These are phyloP conservation scores for Thysanoteuthis rhombus DNA, from an alignment of 2,888 invertebrate species.

Conservation along the genomic window DNA sequence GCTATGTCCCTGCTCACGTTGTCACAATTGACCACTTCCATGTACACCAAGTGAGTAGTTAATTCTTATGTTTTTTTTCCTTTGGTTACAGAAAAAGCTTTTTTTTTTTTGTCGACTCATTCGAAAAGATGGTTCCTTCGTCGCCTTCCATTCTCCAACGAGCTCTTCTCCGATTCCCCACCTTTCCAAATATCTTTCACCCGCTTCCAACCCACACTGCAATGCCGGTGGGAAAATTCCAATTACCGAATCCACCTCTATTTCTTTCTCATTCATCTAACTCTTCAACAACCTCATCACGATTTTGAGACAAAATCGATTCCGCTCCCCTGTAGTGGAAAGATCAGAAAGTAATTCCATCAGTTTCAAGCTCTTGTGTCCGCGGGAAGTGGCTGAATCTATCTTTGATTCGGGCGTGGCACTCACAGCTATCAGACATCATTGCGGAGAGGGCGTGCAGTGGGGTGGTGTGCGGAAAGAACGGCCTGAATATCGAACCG, in stretches of 20 bases:
- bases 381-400: not conserved
- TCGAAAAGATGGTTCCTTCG: not conserved
- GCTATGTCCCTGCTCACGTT: too few species aligned
- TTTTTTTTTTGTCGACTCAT: too few species aligned
- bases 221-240: not conserved
- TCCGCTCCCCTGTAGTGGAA: not conserved
- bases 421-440: not conserved
- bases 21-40: too few species aligned
- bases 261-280: not conserved
- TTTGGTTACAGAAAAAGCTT: not conserved
- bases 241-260: not conserved
- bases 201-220: not conserved
- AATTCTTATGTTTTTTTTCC: not conserved
- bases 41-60: not conserved
- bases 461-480: too few species aligned
- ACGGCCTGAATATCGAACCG: too few species aligned
- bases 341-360: not conserved
- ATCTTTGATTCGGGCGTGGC: not conserved
- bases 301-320: slow-evolving; percentile 12
- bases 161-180: not conserved
- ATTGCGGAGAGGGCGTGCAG: too few species aligned
- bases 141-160: not conserved
- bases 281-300: not conserved
- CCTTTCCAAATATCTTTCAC: not conserved
- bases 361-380: not conserved